Base-by-base conservation (phyloP, 2,113 vertebrate genomes). In the Ursus arctos region DNA sequence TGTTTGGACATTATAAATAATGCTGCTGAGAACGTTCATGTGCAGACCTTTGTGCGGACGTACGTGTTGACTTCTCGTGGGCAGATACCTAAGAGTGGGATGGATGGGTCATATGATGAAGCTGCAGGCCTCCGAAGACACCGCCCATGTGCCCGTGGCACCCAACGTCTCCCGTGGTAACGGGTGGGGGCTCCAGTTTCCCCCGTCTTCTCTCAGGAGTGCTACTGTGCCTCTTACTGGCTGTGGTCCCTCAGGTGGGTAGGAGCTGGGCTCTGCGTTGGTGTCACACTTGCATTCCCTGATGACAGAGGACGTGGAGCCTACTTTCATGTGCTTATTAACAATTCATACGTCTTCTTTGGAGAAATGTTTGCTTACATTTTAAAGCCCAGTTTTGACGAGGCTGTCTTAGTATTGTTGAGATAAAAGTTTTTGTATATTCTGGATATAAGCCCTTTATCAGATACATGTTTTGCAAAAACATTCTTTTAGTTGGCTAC, bases 41-140 rank as follows among this genome's bases (percentile, higher is more conserved):
- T 1, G 22, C 10, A 10, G 3, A n/a, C 5, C 31, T 33, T 28
- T 1, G 9, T 26, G 61, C 11, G 47, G 47, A 33, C 4, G 0
- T 0, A 0, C 0, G 22, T 10, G 21, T 4, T 7, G 28, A 0
- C 6, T 21, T 55, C 82, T 83, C 15, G 11, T 3, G 26, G 5
- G 15, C 0, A n/a, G 21, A 59, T 0, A 8, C 28, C 19, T 3
- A 0, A 4, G 26, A 18, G 16, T 1, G 28, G 14, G 11, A 36
- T 0, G 0, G 40, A 16, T 4, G 3, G 22, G 49, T n/a, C 31
- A 2, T 1, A 1, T 0, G 7, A 43, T 1, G 10, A 43, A 8
- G 22, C 22, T 14, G 2, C 14, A 16, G 61, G 59, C 18, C 33
- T 63, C 63, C 21, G 15, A 16, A 81, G 83, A 74, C 82, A 24